Evolutionary conservation across 2,888 invertebrate genomes (phyloP).

Genomic region (Calliscelio sp.): DNA sequence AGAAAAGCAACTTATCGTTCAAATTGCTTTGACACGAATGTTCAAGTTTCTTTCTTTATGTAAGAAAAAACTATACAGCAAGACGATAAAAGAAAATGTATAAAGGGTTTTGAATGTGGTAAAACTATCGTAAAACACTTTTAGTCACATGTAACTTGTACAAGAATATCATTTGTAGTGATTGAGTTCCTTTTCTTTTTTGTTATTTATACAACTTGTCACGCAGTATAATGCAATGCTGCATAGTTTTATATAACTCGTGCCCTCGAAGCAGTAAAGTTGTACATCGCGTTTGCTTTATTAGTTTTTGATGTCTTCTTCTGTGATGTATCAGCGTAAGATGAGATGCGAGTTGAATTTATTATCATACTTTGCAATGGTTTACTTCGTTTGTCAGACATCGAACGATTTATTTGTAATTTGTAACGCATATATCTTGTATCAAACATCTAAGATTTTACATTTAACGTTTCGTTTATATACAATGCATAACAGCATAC

Average conservation of each 20-base stretch:
- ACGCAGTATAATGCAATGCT: constrained; percentile 50
- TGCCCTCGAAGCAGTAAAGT: constrained; percentile 53
- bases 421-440: constrained; percentile 8
- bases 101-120: constrained; percentile 26
- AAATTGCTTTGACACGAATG: constrained; percentile 36
- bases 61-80: constrained; percentile 63
- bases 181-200: constrained; percentile 50
- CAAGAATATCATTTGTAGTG: constrained; percentile 70
- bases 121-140: constrained; percentile 41
- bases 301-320: constrained; percentile 35
- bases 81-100: constrained; percentile 28
- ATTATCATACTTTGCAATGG: constrained; percentile 8
- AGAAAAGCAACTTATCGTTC: background rate
- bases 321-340: constrained; percentile 18
- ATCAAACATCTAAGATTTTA: constrained; percentile 19
- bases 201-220: constrained; percentile 54
- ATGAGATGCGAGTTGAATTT: constrained; percentile 33
- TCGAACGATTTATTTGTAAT: constrained; percentile 43
- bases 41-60: constrained; percentile 71
- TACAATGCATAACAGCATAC: constrained; percentile 15
- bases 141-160: constrained; percentile 66
- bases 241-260: constrained; percentile 55
- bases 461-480: constrained; percentile 12
- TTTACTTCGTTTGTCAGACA: background rate
- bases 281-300: constrained; percentile 46